A percentile compares a stretch with the other conserved stretches of the same genome.
Conservation (phyloP, 2,797 vertebrate species). For the Tarsius wallacei region DNA sequence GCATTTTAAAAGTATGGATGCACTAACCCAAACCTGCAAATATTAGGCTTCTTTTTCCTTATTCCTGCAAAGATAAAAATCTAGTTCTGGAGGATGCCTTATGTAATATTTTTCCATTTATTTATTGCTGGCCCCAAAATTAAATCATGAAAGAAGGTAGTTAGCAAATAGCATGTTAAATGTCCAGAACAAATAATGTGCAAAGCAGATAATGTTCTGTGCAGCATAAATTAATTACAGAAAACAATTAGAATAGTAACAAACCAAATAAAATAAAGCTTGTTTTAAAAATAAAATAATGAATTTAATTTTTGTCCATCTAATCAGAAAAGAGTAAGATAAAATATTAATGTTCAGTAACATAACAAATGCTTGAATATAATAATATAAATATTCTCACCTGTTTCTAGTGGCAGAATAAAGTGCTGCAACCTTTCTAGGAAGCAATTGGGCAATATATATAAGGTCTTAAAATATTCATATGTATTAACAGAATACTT, state of each 20-base stretch:
- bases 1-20: slow-evolving; percentile 37
- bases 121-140: slow-evolving; percentile 1
- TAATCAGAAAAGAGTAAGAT: slow-evolving; percentile 62
- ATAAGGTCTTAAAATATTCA: not conserved
- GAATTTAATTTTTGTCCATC: slow-evolving; percentile 26
- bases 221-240: not conserved
- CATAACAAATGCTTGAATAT: slow-evolving; percentile 6
- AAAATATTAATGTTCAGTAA: slow-evolving; percentile 45
- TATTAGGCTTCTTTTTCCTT: not conserved
- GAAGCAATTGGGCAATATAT: slow-evolving; percentile 34
- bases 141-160: slow-evolving; percentile 34
- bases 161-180: not conserved
- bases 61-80: slow-evolving; percentile 33
- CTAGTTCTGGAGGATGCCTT: not conserved
- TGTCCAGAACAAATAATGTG: slow-evolving; percentile 44
- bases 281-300: not conserved
- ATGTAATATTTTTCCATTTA: slow-evolving; percentile 60
- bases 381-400: slow-evolving; percentile 10
- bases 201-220: not conserved
- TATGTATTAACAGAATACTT: slow-evolving; percentile 35
- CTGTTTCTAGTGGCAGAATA: slow-evolving; percentile 8
- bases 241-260: slow-evolving; percentile 34
- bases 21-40: not conserved
- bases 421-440: not conserved
- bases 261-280: slow-evolving; percentile 57